Base-by-base conservation (phyloP, 2,797 vertebrate species). In the Antrozous pallidus region DNA sequence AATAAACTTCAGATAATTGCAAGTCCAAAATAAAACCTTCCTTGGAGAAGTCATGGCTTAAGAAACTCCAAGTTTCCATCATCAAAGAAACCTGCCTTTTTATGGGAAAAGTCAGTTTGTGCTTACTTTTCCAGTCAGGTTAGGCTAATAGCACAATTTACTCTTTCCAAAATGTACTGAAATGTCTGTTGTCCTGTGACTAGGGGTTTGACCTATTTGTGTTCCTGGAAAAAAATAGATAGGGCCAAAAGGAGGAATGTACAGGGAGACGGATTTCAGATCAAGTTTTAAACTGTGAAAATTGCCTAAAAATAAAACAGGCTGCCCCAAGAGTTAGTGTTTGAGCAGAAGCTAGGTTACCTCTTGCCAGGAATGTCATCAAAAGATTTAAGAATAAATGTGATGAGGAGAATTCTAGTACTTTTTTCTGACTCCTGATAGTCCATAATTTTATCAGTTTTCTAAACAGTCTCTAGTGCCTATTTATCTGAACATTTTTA, bases 1-100 rank as follows among this genome's bases (percentile, higher is more conserved):
- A 88, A 85, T 92, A 67, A 93, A 17, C 54, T 95, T 96, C 82
- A 90, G 70, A 93, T 8, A 78, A 79, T 36, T 33, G 4, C 8
- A 78, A 85, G 12, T 89, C 42, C 45, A 95, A 90, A 92, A 77
- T 81, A 82, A 87, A 90, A 40, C 77, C 20, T 16, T 69, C 20
- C 65, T 83, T 81, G 5, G 31, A 92, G 73, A 80, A 90, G 14
- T 79, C 47, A 20, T 74, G n/a, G 42, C 16, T 91, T 92, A 70
- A 92, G 31, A 90, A 82, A 40, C 17, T 84, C 40, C 40, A 78
- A 67, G 36, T 84, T 91, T 90, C 42, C 42, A 58, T 54, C n/a
- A 56, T 92, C 42, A 90, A 73, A 49, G n/a, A 81, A 82, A 81
- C 36, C 20, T 79, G 58, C 2, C 31, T 84, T 61, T 93, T 33